Conservation (phyloP, 2,113 vertebrate genomes). For the zebrafish (Danio rerio) region GRCz12tu NC_133182.1:31456501-31457000, state of each 20-base stretch:
- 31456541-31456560: too few species aligned
- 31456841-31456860: background rate
- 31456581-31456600: too few species aligned
- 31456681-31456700: too few species aligned
- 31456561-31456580: too few species aligned
- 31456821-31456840: background rate
- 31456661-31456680: too few species aligned
- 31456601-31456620: too few species aligned
- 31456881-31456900: background rate
- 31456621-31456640: background rate
- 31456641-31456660: background rate
- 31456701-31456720: too few species aligned
- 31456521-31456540: too few species aligned
- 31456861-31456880: background rate
- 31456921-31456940: constrained; percentile 2
- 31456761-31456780: too few species aligned
- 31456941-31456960: background rate
- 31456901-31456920: background rate
- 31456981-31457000: constrained; percentile 7
- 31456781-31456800: background rate
- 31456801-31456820: background rate
- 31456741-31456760: too few species aligned
- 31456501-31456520: too few species aligned
- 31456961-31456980: background rate
- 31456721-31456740: too few species aligned